These are phyloP conservation scores for Pollenia griseotomentosa DNA, from an alignment of 2,888 invertebrate genomes.

Conservation along the genomic window DNA sequence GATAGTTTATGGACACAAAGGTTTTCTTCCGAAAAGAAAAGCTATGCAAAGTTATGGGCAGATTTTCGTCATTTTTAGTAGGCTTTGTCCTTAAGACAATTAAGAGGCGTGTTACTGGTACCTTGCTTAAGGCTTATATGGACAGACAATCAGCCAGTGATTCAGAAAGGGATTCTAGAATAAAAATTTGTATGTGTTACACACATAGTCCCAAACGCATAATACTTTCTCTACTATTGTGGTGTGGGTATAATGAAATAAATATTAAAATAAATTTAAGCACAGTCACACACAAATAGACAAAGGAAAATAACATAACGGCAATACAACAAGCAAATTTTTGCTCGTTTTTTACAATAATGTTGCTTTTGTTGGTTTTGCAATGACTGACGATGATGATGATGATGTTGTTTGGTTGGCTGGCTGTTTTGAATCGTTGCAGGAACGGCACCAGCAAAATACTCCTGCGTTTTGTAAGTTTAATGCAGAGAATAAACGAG, in stretches of 20 bases:
- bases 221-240: too few species aligned
- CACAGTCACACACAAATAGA: constrained; percentile 13
- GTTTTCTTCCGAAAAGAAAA: too few species aligned
- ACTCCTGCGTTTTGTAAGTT: constrained; percentile 46
- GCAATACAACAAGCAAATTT: constrained; percentile 30
- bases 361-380: constrained; percentile 28
- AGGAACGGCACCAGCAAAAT: constrained; percentile 41
- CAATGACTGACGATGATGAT: constrained; percentile 15
- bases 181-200: too few species aligned
- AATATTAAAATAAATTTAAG: constrained; percentile 33
- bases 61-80: too few species aligned
- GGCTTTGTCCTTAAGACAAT: too few species aligned
- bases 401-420: constrained; percentile 30
- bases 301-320: constrained; percentile 53
- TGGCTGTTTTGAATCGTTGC: constrained; percentile 10
- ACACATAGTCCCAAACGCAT: too few species aligned
- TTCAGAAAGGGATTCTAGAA: too few species aligned
- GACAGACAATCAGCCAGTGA: too few species aligned
- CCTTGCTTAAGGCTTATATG: too few species aligned
- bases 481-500: constrained; percentile 29
- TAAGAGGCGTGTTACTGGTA: too few species aligned
- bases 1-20: too few species aligned
- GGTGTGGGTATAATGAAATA: constrained; percentile 7
- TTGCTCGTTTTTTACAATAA: constrained; percentile 5
- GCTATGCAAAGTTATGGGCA: too few species aligned